phyloP scores from a whole-genome alignment of 2,113 vertebrate genomes.

The Malurus alboscapulatus region DNA sequence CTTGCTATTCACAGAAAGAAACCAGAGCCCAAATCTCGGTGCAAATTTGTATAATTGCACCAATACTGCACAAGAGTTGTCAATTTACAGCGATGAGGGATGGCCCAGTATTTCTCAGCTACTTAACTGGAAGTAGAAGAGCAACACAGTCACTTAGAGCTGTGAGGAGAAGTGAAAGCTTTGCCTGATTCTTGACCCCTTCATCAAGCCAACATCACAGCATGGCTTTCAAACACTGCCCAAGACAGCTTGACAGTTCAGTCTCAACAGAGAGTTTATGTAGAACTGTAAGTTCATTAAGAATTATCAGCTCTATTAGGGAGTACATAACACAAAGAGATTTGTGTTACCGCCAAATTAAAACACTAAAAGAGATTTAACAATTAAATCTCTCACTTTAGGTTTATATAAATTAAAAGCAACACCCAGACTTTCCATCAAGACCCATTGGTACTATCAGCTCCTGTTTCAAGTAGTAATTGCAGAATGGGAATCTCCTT shows the following conservation, averaged over 20 bases:
- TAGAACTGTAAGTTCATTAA: background rate
- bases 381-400: background rate
- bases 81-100: background rate
- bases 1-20: background rate
- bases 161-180: background rate
- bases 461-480: background rate
- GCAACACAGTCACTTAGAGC: background rate
- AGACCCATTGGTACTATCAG: background rate
- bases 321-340: background rate
- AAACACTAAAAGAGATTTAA: background rate
- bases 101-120: background rate
- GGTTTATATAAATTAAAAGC: background rate
- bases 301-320: background rate
- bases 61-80: fast-evolving
- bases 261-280: background rate
- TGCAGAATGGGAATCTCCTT: background rate
- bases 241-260: background rate
- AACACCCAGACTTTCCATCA: background rate
- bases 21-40: background rate
- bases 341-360: background rate
- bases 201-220: background rate
- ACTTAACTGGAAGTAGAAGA: background rate
- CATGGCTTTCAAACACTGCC: background rate
- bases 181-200: background rate
- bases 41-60: background rate